Conservation (phyloP, 2,888 invertebrate genomes). For the Coronaproctus castanopsis region DNA sequence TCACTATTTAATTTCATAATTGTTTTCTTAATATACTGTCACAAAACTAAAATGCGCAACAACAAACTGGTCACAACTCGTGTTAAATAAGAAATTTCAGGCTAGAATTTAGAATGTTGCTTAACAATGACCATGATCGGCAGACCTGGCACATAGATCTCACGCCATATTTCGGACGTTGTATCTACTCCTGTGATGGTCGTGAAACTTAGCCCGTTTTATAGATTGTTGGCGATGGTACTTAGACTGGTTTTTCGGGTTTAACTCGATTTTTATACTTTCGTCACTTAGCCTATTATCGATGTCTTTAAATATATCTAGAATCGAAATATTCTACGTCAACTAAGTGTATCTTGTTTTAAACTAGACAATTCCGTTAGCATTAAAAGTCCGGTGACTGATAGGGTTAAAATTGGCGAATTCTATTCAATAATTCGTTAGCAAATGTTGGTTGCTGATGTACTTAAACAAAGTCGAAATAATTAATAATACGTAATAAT, state of each 20-base stretch:
- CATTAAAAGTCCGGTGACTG: too few relatives aligned
- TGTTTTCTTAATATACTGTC: not conserved
- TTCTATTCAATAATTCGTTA: too few relatives aligned
- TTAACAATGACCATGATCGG: not conserved
- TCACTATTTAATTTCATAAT: not conserved
- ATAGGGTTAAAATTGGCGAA: too few relatives aligned
- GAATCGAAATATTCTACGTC: too few relatives aligned
- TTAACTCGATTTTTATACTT: not conserved
- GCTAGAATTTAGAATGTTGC: not conserved
- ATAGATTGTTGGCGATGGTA: not conserved
- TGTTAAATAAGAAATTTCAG: not conserved
- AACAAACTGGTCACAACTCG: not conserved
- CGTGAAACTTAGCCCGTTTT: not conserved
- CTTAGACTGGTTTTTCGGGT: not conserved
- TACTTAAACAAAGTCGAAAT: too few relatives aligned
- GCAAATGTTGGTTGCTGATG: too few relatives aligned
- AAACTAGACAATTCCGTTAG: too few relatives aligned
- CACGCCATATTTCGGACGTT: not conserved
- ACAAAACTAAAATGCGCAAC: not conserved
- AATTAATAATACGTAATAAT: too few relatives aligned
- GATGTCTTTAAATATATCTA: too few relatives aligned
- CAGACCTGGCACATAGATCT: not conserved
- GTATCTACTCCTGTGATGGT: not conserved
- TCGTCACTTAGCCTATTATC: not conserved
- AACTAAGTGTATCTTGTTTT: too few relatives aligned